phyloP scores from a whole-genome alignment of 2,113 vertebrate genomes.

The Dermatemys mawii region DNA sequence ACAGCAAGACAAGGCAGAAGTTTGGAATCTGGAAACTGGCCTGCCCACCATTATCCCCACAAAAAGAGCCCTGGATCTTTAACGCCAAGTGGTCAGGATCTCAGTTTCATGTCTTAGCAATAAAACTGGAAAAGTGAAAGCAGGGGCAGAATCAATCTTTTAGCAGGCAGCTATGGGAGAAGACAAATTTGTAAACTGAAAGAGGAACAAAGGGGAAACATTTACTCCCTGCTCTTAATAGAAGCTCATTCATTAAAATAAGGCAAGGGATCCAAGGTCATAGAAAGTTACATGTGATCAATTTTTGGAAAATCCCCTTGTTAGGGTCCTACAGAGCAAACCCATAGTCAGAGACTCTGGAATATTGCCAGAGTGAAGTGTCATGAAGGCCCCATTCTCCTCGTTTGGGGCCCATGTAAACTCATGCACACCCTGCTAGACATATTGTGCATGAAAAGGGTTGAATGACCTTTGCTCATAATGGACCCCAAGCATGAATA shows the following conservation, averaged over 20 bases:
- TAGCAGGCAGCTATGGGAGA: constrained; percentile 73
- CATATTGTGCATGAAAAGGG: constrained; percentile 59
- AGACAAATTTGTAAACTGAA: constrained; percentile 77
- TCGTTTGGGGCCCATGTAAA: constrained; percentile 50
- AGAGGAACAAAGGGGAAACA: constrained; percentile 72
- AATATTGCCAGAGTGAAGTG: constrained; percentile 46
- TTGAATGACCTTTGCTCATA: constrained; percentile 60
- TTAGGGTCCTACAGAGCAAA: constrained; percentile 16
- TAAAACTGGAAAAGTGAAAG: constrained; percentile 74
- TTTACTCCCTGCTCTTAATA: constrained; percentile 73
- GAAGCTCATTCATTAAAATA: constrained; percentile 73
- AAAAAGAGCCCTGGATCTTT: constrained; percentile 71
- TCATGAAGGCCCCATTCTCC: constrained; percentile 39
- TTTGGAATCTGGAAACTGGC: constrained; percentile 56
- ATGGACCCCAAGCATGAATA: constrained; percentile 46
- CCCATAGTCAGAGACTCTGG: constrained; percentile 37
- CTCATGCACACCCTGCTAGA: constrained; percentile 24
- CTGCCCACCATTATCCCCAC: constrained; percentile 54
- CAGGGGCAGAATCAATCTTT: constrained; percentile 75
- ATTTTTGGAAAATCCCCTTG: constrained; percentile 59
- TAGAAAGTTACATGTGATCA: constrained; percentile 62
- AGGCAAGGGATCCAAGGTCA: constrained; percentile 66
- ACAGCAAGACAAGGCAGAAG: constrained; percentile 48
- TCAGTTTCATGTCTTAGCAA: constrained; percentile 70
- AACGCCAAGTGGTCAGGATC: constrained; percentile 68